Base-by-base conservation (phyloP, 1,140 invertebrate genomes). In the Homarus americanus region DNA sequence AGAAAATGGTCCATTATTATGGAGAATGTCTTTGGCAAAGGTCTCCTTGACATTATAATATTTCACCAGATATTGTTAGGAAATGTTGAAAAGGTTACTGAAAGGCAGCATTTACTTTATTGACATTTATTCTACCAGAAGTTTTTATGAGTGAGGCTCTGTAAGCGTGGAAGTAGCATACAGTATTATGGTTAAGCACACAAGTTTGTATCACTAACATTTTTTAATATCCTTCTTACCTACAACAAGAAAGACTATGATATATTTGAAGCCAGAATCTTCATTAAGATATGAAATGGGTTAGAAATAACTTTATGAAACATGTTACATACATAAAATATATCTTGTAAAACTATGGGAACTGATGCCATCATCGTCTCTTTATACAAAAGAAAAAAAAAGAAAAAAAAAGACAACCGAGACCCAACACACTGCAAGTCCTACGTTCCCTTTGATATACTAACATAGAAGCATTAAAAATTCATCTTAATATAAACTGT, bases 261-360 rank as follows among this genome's bases (percentile, higher is more conserved):
- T 83, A 69, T 69, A 83, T 69, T 83, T 83, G 82, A 83, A 83
- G 82, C 82, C 38, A 40, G 38, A 82, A 53, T 83, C 53, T 66
- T 66, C 63, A 83, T 66, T 83, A 66, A 69, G 69, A 83, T 83
- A 83, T 83, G 82, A 83, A 83, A 83, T 66, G 82, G 53, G 82
- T 83, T 83, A 83, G 82, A 83, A 83, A 83, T 63, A 79, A 83
- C 82, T 83, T 82, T 58, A n/a, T 83, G 63, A 69, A 83, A 66
- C 76, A 79, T 66, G 58, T 83, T 83, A 83, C 38, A 83, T 83
- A 83, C 38, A 66, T 66, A 83, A 66, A 83, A 66, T 83, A 83
- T 83, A 58, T 36, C 82, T 36, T 66, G n/a, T 83, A 83, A 83
- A n/a, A 66, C 58, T 40, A 83, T 69, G 38, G 63, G 63, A 83